These are phyloP conservation scores for Micrastur ruficollis DNA, from an alignment of 2,797 vertebrate species.

Conservation along the genomic window DNA sequence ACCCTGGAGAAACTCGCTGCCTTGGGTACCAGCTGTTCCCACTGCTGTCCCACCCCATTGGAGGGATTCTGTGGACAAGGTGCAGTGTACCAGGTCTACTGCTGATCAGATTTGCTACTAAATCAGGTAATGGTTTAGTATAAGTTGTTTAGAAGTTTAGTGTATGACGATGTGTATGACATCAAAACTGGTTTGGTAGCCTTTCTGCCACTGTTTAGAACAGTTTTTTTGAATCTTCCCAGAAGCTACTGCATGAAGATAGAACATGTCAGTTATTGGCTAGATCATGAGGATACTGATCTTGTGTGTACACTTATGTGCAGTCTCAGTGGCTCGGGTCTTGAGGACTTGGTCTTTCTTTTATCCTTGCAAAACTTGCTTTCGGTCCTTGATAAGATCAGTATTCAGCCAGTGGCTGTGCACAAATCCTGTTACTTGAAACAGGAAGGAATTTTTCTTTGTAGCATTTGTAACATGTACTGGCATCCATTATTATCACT, in stretches of 20 bases:
- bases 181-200: neutral
- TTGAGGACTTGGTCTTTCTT: neutral
- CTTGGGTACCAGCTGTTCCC: neutral
- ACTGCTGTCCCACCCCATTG: neutral
- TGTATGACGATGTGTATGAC: neutral
- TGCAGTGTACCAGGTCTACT: neutral
- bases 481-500: neutral
- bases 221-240: neutral
- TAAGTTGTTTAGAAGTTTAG: neutral
- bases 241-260: neutral
- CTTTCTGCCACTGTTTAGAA: neutral
- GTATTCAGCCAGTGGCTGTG: neutral
- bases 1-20: neutral
- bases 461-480: neutral
- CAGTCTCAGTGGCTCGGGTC: neutral
- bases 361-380: neutral
- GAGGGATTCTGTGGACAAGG: neutral
- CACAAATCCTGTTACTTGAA: neutral
- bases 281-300: neutral
- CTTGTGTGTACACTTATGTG: neutral
- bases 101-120: neutral
- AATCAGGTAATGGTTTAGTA: neutral
- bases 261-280: neutral
- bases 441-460: neutral
- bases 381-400: neutral